Evolutionary conservation across 2,113 vertebrate species (phyloP), one percentile per base, ranked within the genome.

Genomic region (Pteruthius melanotis): DNA sequence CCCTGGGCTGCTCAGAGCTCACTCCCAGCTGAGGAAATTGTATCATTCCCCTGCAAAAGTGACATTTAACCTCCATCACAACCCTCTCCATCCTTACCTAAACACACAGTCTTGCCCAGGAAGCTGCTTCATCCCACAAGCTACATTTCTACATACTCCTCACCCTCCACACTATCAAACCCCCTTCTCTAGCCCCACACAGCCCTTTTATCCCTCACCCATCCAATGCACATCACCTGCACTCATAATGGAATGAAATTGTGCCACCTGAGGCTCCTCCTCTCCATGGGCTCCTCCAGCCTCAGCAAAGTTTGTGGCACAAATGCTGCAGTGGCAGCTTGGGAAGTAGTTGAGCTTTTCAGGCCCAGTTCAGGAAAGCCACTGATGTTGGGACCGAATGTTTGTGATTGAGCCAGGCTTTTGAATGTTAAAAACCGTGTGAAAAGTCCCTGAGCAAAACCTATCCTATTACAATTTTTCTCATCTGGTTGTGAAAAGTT

Each of bases 171-270:
- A 30, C 2, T 18, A 14, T 1, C 40, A 45, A 59, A 31, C 0
- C 10, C 2, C 8, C 0, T 21, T 14, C 4, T 2, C 7, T 1
- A 9, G 0, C 13, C 18, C 20, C 37, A n/a, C 16, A 11, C 10
- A 35, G 28, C 39, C 59, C 35, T 83, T 80, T 70, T 70, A 64
- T 53, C 56, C 39, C 14, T 61, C 9, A 1, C 8, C 18, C 63
- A 39, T 28, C 54, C 70, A 70, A 45, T 10, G 6, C 0, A 1
- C 65, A 64, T 6, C 93, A 78, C 54, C 59, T 83, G 50, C 0
- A 3, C 15, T 31, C 68, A 8, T 37, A 39, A 2, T 0, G 2
- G 57, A 23, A 27, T 49, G 42, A 31, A 68, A 44, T 1, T 1
- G 0, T 37, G 23, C 15, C 75, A 52, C 78, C 56, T 21, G 5